Evolutionary conservation across 2,888 invertebrate species (phyloP).

Genomic region (Clitarchus hookeri): DNA sequence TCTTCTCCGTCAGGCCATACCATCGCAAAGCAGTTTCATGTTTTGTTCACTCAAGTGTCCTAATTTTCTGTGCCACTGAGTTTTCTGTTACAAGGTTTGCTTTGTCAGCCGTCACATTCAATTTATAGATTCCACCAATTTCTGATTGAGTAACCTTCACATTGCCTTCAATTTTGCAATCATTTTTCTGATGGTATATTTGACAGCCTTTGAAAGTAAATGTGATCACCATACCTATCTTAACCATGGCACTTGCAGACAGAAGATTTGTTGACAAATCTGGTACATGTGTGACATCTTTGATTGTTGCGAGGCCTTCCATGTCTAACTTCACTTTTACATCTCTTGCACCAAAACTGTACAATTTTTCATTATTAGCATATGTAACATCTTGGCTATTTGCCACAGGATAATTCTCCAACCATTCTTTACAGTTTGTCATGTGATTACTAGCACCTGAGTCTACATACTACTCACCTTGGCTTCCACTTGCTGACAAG

Average conservation of each 20-base stretch:
- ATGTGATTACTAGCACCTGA: background rate
- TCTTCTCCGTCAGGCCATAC: conserved; percentile 35
- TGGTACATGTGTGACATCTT: background rate
- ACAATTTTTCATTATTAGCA: background rate
- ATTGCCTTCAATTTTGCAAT: background rate
- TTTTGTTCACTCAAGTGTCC: background rate
- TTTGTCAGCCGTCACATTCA: no score
- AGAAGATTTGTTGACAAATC: background rate
- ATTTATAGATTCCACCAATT: background rate
- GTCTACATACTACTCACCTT: background rate
- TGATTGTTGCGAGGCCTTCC: background rate
- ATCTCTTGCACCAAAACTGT: background rate
- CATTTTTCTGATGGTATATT: no score
- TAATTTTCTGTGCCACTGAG: background rate
- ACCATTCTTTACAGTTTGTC: background rate
- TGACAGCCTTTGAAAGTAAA: no score
- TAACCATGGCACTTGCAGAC: background rate
- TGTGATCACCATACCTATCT: background rate
- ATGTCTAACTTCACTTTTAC: background rate
- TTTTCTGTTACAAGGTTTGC: background rate
- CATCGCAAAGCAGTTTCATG: background rate
- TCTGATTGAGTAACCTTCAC: no score
- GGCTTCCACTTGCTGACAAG: background rate
- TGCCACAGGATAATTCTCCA: background rate
- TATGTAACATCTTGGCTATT: background rate